phyloP scores from a whole-genome alignment of 1,140 invertebrate species.

The Bombyx mandarina region DNA sequence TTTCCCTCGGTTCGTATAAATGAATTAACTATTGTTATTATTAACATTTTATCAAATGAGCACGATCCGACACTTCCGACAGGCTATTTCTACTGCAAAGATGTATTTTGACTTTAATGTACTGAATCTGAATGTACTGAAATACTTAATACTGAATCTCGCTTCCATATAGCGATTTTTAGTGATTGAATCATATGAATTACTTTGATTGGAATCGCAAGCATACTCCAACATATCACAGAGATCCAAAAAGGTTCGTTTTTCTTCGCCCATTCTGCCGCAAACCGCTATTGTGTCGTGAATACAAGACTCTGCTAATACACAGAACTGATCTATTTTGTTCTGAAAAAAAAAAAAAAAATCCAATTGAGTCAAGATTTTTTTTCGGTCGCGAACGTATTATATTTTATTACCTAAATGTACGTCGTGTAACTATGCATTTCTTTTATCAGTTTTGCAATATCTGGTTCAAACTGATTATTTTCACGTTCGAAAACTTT shows the following conservation, averaged over 20 bases:
- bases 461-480: too few relatives aligned
- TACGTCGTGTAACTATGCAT: too few relatives aligned
- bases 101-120: too few relatives aligned
- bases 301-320: constrained; percentile 42
- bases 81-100: too few relatives aligned
- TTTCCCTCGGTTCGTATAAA: too few relatives aligned
- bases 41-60: too few relatives aligned
- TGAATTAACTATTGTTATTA: too few relatives aligned
- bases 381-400: background rate
- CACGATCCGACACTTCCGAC: too few relatives aligned
- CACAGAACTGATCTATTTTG: constrained; percentile 48
- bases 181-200: constrained; percentile 1
- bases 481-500: too few relatives aligned
- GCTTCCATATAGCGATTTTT: background rate
- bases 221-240: constrained; percentile 54
- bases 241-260: constrained; percentile 44
- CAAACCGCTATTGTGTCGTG: constrained; percentile 57
- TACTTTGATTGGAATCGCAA: constrained; percentile 53
- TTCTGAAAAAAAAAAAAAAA: constrained; percentile 31
- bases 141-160: too few relatives aligned
- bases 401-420: background rate
- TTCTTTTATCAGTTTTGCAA: too few relatives aligned
- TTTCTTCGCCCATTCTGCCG: constrained; percentile 46
- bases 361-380: background rate
- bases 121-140: too few relatives aligned